Base-by-base conservation (phyloP, 2,888 invertebrate species). In the Heterodera filipjevi region DNA sequence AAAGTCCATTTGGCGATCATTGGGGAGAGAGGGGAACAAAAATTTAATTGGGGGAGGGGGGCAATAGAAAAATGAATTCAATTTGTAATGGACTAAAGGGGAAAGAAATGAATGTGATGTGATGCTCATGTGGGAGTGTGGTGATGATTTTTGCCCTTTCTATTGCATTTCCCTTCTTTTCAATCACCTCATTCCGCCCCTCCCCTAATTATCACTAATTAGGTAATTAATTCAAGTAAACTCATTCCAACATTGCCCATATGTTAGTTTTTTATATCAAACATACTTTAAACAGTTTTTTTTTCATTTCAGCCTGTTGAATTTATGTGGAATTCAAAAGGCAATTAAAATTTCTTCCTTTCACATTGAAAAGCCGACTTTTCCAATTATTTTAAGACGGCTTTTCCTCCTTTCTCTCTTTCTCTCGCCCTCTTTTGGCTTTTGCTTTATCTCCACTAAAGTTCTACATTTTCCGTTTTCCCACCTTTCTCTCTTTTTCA, bases 1-100 rank as follows among this genome's bases (percentile, higher is more conserved):
- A 75, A 59, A 16, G 64, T 16, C 75, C 75, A 75, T 35, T 64
- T 44, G 44, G 46, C 33, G 44, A 27, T 27, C 3, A 68, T 35
- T 16, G 30, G 3, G 10, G 27, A n/a, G 8, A 0, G 10, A 70
- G 6, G 44, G 10, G 27, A n/a, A 27, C n/a, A 70, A 27, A 22
- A 70, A 70, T n/a, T 44, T 27, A 44, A 44, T 70, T 27, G n/a
- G 39, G 1, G n/a, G n/a, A n/a, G n/a, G n/a, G n/a, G n/a, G n/a
- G n/a, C n/a, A n/a, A n/a, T n/a, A n/a, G n/a, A 10, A 39, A 39
- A 10, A 10, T 39, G 27, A 32, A 30, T 33, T 14, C 27, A 71
- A 12, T 30, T 30, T n/a, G 14, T 53, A 16, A 22, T 16, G 5
- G 19, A 19, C 5, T 22, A 19, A 5, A 53, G 53, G 53, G 53